A percentile compares a stretch with the other conserved stretches of the same genome.
phyloP scores from a whole-genome alignment of 1,140 invertebrate genomes.

The Caenorhabditis briggsae region DNA sequence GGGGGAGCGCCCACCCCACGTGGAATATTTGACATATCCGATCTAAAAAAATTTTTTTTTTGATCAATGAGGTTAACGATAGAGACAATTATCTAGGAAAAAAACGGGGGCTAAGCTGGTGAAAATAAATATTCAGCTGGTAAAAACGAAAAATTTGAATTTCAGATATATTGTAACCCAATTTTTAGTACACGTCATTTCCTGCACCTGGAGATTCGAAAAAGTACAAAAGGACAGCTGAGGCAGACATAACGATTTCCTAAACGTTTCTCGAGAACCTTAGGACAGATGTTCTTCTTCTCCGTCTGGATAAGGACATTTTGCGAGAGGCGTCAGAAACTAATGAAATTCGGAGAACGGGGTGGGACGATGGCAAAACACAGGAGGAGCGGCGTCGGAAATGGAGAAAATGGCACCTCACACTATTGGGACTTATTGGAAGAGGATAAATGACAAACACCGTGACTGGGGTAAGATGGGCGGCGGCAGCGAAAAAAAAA shows the following conservation, averaged over 20 bases:
- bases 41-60: slow-evolving; percentile 2
- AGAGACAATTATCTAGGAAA: not conserved
- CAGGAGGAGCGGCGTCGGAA: not conserved
- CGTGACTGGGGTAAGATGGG: slow-evolving; percentile 21
- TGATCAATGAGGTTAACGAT: not conserved
- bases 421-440: slow-evolving; percentile 27
- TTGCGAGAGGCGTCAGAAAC: slow-evolving; percentile 21
- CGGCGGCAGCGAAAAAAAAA: not conserved
- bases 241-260: too few species aligned
- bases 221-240: slow-evolving; percentile 6
- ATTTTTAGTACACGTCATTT: too few species aligned
- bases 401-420: slow-evolving; percentile 16
- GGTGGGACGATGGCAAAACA: not conserved
- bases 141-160: too few species aligned
- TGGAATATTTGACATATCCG: slow-evolving; percentile 63
- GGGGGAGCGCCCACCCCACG: slow-evolving; percentile 71
- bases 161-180: too few species aligned
- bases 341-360: slow-evolving; percentile 37
- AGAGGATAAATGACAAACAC: slow-evolving; percentile 39
- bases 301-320: not conserved
- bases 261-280: not conserved
- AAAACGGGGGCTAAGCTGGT: not conserved
- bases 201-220: not conserved
- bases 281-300: slow-evolving; percentile 21
- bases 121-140: not conserved